phyloP scores from a whole-genome alignment of 2,888 invertebrate genomes.

The Ochropacha duplaris region DNA sequence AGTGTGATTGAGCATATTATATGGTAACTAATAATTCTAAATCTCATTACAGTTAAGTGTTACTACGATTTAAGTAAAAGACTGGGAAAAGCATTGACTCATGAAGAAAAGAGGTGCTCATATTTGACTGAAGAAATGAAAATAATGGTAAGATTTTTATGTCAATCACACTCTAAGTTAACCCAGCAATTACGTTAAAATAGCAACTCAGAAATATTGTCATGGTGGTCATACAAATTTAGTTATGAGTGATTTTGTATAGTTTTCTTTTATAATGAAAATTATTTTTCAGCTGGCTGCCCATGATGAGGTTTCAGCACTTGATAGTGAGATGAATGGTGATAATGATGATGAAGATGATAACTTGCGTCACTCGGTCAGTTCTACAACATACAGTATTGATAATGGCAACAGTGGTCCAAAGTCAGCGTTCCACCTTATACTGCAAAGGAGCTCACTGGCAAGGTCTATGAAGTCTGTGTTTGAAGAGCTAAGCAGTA shows the following conservation, averaged over 20 bases:
- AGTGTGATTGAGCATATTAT: too few species aligned
- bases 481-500: conserved; percentile 88
- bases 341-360: conserved; percentile 74
- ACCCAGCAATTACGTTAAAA: too few species aligned
- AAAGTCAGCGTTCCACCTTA: conserved; percentile 89
- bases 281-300: conserved; percentile 65
- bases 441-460: conserved; percentile 90
- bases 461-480: conserved; percentile 93
- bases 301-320: conserved; percentile 83
- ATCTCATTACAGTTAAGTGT: conserved; percentile 89
- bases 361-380: conserved; percentile 63
- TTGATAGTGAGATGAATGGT: conserved; percentile 71
- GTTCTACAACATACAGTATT: conserved; percentile 56
- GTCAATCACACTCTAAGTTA: too few species aligned
- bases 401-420: conserved; percentile 54
- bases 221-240: too few species aligned
- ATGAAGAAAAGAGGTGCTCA: conserved; percentile 95
- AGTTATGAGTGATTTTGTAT: too few species aligned
- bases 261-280: too few species aligned
- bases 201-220: too few species aligned
- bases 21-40: too few species aligned
- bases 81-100: conserved; percentile 92
- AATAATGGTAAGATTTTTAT: conserved; percentile 85
- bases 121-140: conserved; percentile 95
- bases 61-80: conserved; percentile 97